These are phyloP conservation scores for Manduca sexta DNA, from an alignment of 1,140 invertebrate species.

Conservation along the genomic window DNA sequence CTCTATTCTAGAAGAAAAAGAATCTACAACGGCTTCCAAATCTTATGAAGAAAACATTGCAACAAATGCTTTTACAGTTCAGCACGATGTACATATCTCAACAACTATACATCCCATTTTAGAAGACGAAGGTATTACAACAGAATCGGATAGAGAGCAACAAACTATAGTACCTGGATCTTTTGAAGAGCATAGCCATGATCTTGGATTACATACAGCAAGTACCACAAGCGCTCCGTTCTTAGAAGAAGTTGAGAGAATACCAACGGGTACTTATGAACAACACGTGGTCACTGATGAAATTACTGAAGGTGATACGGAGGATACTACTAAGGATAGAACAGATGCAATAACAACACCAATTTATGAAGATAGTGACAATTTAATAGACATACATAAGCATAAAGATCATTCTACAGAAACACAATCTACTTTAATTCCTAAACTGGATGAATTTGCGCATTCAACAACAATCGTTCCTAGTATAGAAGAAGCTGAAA, in stretches of 20 bases:
- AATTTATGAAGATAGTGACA: too few species aligned
- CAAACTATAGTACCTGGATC: background rate
- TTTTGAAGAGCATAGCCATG: too few species aligned
- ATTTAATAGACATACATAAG: too few species aligned
- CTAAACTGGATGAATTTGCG: background rate
- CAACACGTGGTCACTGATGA: conserved; percentile 3
- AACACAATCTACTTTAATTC: background rate
- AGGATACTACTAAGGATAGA: background rate
- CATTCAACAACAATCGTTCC: background rate
- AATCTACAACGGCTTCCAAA: background rate
- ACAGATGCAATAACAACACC: too few species aligned
- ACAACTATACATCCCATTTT: background rate
- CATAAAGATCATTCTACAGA: background rate
- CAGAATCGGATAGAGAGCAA: background rate
- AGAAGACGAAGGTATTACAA: conserved; percentile 2
- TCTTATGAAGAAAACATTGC: too few species aligned
- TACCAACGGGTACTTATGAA: conserved; percentile 14
- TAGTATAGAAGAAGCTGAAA: background rate
- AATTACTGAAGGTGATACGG: background rate
- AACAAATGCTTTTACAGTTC: too few species aligned
- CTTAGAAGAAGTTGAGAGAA: conserved; percentile 9
- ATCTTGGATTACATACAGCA: background rate
- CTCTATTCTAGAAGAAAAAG: background rate
- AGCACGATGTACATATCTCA: too few species aligned
- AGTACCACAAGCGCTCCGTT: conserved; percentile 3